A percentile compares a stretch with the other conserved stretches of the same genome.
phyloP scores from a whole-genome alignment of 2,113 vertebrate genomes.

The Ammodytes marinus region DNA sequence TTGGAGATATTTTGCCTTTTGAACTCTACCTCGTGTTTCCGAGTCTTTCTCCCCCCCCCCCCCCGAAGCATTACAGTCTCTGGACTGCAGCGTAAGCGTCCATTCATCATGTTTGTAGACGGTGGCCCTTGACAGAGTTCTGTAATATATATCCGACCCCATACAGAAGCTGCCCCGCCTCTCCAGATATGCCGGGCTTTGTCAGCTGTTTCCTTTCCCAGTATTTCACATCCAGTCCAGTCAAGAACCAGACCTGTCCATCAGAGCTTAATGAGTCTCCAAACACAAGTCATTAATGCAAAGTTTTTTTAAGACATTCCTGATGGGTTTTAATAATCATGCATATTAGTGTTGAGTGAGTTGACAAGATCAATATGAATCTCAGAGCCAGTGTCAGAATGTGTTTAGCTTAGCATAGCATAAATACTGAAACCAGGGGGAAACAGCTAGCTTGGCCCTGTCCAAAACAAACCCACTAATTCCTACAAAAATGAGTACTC shows the following conservation, averaged over 20 bases:
- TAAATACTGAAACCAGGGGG: background rate
- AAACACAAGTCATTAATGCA: background rate
- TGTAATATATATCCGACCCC: slow-evolving; percentile 33
- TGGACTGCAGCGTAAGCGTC: background rate
- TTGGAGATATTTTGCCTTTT: too few relatives aligned
- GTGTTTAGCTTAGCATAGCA: background rate
- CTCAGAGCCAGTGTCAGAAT: background rate
- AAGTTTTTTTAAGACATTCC: too few relatives aligned
- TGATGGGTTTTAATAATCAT: too few relatives aligned
- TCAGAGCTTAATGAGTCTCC: background rate
- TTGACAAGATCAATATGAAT: background rate
- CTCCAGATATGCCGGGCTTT: slow-evolving; percentile 29
- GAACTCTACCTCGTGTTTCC: too few relatives aligned
- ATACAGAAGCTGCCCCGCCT: slow-evolving; percentile 9
- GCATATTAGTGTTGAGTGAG: background rate
- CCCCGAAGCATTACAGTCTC: background rate
- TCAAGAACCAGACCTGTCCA: slow-evolving; percentile 8
- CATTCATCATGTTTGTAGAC: slow-evolving; percentile 26
- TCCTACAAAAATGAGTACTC: background rate
- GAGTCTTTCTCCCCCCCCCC: too few relatives aligned
- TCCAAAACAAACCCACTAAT: background rate
- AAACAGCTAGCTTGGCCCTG: background rate
- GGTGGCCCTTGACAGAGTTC: slow-evolving; percentile 29
- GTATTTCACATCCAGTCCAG: slow-evolving; percentile 26
- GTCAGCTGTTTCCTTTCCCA: slow-evolving; percentile 52